phyloP scores from a whole-genome alignment of 2,797 vertebrate species.

The Podarcis siculus region DNA sequence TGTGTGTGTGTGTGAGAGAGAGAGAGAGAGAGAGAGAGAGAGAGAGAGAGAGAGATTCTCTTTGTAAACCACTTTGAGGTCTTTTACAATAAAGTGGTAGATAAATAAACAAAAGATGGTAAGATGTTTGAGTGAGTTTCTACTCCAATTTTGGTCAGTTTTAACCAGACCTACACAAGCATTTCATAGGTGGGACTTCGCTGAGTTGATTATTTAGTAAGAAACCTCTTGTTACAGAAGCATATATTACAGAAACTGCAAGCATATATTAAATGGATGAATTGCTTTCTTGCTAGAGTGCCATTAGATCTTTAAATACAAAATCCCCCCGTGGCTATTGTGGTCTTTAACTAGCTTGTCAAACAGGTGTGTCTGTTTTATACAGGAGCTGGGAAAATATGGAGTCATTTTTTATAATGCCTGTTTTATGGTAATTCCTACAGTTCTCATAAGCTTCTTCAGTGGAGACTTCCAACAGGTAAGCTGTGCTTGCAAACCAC shows the following conservation, averaged over 20 bases:
- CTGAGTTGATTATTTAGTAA: neutral
- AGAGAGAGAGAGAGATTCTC: too few relatives aligned
- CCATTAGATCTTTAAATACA: neutral
- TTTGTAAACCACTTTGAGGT: too few relatives aligned
- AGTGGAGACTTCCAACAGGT: slow-evolving; percentile 90
- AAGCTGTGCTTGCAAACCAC: neutral
- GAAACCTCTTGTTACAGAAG: neutral
- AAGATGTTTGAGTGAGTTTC: too few relatives aligned
- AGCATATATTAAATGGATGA: neutral
- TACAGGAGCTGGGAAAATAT: slow-evolving; percentile 89
- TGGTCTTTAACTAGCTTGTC: neutral
- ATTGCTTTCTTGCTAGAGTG: neutral
- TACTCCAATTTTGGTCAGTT: neutral
- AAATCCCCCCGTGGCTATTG: neutral
- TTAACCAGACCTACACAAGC: neutral
- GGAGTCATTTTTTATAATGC: slow-evolving; percentile 95
- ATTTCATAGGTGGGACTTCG: neutral
- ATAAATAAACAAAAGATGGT: too few relatives aligned
- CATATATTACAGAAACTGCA: neutral
- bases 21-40: too few relatives aligned
- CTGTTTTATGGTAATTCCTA: slow-evolving; percentile 88
- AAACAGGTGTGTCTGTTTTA: slow-evolving; percentile 44
- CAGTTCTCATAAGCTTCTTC: slow-evolving; percentile 80
- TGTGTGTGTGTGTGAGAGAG: too few relatives aligned
- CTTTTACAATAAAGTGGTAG: too few relatives aligned